Conservation (phyloP, 2,888 invertebrate genomes). For the Chalcis sispes region DNA sequence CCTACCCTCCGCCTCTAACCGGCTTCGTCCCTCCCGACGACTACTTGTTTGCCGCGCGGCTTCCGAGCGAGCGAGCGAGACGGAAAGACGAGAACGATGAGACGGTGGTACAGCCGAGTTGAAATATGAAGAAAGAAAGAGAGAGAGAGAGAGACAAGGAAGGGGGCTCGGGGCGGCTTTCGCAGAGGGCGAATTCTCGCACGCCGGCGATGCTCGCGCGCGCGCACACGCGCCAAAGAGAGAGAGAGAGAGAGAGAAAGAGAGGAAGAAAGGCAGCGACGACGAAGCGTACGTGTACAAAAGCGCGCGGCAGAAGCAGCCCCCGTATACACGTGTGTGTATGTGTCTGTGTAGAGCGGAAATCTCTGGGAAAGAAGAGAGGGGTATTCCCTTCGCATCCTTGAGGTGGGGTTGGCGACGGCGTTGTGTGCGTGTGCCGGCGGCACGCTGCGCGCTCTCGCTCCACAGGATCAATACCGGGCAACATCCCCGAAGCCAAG, state of each 20-base stretch:
- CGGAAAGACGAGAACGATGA: slow-evolving; percentile 6
- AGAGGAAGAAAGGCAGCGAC: background rate
- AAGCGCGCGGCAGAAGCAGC: background rate
- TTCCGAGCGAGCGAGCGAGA: slow-evolving; percentile 8
- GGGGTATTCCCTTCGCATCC: slow-evolving; percentile 2
- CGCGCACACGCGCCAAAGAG: background rate
- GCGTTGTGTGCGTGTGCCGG: too few species aligned
- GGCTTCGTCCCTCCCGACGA: background rate
- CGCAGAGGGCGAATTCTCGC: too few species aligned
- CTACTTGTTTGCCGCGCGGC: background rate
- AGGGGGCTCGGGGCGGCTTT: too few species aligned
- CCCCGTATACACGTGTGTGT: background rate
- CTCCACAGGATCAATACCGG: background rate
- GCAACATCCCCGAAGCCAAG: too few species aligned
- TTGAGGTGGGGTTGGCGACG: background rate
- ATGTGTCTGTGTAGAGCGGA: background rate
- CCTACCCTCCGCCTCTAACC: slow-evolving; percentile 9
- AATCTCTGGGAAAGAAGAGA: too few species aligned
- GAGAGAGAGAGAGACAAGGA: slow-evolving; percentile 1
- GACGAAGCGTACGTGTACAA: background rate
- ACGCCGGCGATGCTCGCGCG: background rate
- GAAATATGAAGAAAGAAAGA: slow-evolving; percentile 12
- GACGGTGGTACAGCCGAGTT: background rate
- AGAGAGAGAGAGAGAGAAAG: slow-evolving; percentile 5
- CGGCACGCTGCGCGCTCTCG: background rate